Conservation (phyloP, 2,888 invertebrate species). For the Blera fallax region DNA sequence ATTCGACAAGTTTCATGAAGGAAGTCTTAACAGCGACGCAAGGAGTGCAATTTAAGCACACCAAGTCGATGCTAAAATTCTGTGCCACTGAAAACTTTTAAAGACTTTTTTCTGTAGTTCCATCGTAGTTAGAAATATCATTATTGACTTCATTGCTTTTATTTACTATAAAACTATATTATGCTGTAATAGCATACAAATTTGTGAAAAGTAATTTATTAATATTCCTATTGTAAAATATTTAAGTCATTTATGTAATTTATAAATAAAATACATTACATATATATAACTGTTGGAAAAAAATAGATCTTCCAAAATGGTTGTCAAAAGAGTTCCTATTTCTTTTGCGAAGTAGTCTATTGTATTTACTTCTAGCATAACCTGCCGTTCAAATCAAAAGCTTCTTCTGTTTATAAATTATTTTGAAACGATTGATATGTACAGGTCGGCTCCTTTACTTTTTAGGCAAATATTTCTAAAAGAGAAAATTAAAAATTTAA, state of each 20-base stretch:
- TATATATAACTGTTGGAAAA: no score
- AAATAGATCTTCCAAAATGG: no score
- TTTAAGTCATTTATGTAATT: conserved; percentile 18
- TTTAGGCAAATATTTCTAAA: no score
- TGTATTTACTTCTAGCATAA: no score
- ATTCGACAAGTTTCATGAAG: conserved; percentile 90
- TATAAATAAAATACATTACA: conserved; percentile 21
- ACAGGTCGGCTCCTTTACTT: no score
- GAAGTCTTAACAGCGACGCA: conserved; percentile 88
- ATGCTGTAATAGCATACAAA: neutral
- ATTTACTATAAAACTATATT: conserved; percentile 9
- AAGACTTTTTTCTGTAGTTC: conserved; percentile 40
- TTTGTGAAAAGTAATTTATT: conserved; percentile 38
- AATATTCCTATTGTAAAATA: conserved; percentile 42
- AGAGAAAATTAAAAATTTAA: no score
- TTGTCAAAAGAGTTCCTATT: no score
- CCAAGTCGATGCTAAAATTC: conserved; percentile 88
- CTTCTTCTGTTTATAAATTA: no score
- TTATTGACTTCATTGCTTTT: conserved; percentile 25
- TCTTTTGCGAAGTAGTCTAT: no score
- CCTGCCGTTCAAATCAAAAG: no score
- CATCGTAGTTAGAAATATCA: conserved; percentile 22
- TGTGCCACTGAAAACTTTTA: conserved; percentile 84
- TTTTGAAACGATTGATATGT: no score
- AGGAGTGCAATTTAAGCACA: conserved; percentile 86